These are phyloP conservation scores for Elephas maximus DNA, from an alignment of 2,113 vertebrate genomes.

Conservation along the genomic window DNA sequence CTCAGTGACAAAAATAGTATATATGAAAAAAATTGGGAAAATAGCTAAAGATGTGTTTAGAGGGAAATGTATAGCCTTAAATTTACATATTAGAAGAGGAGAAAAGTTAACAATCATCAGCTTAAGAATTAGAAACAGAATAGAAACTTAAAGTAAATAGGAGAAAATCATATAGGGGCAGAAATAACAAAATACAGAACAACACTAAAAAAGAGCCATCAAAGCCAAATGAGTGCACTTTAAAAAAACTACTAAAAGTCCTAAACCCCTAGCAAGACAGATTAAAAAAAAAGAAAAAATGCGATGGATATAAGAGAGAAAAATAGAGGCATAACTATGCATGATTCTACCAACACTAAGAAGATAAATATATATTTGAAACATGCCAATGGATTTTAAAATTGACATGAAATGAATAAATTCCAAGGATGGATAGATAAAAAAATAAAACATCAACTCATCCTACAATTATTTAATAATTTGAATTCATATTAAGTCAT, in stretches of 20 bases:
- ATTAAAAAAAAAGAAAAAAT: neutral
- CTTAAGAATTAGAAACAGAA: neutral
- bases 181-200: neutral
- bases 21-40: neutral
- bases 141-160: neutral
- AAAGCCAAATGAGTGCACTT: neutral
- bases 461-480: neutral
- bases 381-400: neutral
- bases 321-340: too few species aligned
- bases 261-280: neutral
- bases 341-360: neutral
- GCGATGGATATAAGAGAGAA: neutral
- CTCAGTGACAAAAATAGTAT: neutral
- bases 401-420: neutral
- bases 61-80: neutral
- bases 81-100: neutral
- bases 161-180: neutral
- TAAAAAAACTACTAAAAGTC: neutral
- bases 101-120: neutral
- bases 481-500: neutral
- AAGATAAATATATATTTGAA: neutral
- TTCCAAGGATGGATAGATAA: neutral
- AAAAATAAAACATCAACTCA: neutral
- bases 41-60: neutral
- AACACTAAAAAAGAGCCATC: neutral